Percentiles rank a stretch among this genome's conserved stretches.
Conservation (phyloP, 1,140 invertebrate genomes). For the Tribolium madens region DNA sequence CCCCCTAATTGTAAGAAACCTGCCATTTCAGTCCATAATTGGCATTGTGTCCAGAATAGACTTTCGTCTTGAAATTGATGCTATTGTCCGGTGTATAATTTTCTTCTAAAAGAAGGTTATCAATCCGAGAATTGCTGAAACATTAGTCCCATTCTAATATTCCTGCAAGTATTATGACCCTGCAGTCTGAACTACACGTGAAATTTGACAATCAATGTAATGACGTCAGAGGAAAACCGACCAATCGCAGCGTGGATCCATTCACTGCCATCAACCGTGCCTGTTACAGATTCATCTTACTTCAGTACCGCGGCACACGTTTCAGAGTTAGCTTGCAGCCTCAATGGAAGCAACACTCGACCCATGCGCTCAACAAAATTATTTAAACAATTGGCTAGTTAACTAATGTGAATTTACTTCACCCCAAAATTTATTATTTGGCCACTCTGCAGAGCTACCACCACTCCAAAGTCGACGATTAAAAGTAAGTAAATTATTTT, state of each 20-base stretch:
- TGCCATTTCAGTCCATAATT: not conserved
- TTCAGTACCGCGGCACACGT: conserved; percentile 60
- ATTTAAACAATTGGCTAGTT: conserved; percentile 21
- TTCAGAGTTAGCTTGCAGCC: conserved; percentile 49
- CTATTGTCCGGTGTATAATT: not conserved
- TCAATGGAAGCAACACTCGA: not conserved
- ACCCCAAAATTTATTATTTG: not conserved
- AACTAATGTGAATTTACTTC: not conserved
- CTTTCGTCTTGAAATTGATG: not conserved
- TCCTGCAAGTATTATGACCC: conserved; percentile 58
- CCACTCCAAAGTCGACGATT: not conserved
- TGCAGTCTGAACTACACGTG: conserved; percentile 62
- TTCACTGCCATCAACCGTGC: conserved; percentile 63
- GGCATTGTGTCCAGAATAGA: not conserved
- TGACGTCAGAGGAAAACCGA: conserved; percentile 64
- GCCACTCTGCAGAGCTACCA: not conserved
- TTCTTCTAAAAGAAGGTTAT: not conserved
- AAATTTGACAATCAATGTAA: conserved; percentile 66
- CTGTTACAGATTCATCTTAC: conserved; percentile 65
- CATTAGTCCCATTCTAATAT: conserved; percentile 44
- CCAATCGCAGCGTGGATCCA: conserved; percentile 64
- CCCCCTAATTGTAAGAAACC: not conserved
- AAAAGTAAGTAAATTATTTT: conserved; percentile 3
- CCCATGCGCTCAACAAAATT: conserved; percentile 32
- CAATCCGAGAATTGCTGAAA: conserved; percentile 1